Percentiles rank a stretch among this genome's conserved stretches.
Conservation (phyloP, 2,113 vertebrate species). For the Psilopsiagon aymara region DNA sequence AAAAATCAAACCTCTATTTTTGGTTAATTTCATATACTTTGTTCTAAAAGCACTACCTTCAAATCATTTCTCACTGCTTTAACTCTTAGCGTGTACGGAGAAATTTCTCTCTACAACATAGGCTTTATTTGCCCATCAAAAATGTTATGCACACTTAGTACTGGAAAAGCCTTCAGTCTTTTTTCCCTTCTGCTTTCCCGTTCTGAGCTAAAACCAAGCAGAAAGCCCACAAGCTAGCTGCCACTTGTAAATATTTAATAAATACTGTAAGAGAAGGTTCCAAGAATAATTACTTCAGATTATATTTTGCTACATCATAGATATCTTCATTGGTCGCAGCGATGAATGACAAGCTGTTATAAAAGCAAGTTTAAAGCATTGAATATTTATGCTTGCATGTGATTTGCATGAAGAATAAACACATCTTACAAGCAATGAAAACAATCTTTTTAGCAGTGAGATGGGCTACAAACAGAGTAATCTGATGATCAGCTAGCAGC, state of each 20-base stretch:
- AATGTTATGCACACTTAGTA: background rate
- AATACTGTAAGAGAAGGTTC: background rate
- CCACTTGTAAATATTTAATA: slow-evolving; percentile 44
- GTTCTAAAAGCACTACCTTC: background rate
- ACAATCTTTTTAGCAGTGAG: background rate
- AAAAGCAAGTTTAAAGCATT: background rate
- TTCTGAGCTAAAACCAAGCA: background rate
- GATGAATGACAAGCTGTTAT: background rate
- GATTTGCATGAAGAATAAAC: slow-evolving; percentile 20
- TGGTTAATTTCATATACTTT: background rate
- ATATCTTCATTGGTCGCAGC: background rate
- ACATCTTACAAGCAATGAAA: background rate
- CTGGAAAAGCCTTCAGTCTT: background rate
- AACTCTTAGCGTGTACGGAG: background rate
- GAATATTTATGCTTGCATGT: slow-evolving; percentile 19
- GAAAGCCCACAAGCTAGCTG: background rate
- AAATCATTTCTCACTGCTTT: background rate
- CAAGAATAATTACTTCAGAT: slow-evolving; percentile 22
- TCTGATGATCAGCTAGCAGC: background rate
- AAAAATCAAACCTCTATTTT: background rate
- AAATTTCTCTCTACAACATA: background rate
- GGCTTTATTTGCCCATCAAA: background rate
- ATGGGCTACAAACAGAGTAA: background rate
- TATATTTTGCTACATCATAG: slow-evolving; percentile 2
- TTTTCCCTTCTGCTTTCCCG: background rate